phyloP scores from a whole-genome alignment of 1,140 invertebrate species.

The Bombus terrestris region DNA sequence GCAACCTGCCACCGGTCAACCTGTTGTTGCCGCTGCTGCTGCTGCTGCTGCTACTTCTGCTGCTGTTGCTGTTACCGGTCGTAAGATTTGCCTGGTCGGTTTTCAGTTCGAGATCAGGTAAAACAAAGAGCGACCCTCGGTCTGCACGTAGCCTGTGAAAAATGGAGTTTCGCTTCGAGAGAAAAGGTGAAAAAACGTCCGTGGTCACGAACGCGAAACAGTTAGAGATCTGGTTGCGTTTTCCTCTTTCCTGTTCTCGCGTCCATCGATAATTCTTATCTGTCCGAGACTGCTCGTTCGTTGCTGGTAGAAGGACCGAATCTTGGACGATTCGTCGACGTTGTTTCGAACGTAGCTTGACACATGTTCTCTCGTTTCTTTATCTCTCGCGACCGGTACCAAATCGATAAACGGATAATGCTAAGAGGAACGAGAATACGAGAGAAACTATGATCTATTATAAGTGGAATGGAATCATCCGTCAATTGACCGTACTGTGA shows the following conservation, averaged over 20 bases:
- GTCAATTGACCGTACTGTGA: background rate
- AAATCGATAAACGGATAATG: no score
- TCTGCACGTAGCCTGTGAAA: conserved; percentile 43
- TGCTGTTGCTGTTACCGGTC: background rate
- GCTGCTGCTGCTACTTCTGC: background rate
- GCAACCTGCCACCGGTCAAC: conserved; percentile 42
- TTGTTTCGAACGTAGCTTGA: background rate
- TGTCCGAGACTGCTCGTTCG: background rate
- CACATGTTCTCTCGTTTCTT: background rate
- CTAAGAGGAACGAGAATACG: background rate
- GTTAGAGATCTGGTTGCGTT: conserved; percentile 24
- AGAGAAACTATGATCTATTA: background rate
- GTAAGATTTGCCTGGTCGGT: background rate
- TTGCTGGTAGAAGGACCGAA: background rate
- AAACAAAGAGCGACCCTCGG: conserved; percentile 41
- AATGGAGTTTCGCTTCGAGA: conserved; percentile 50
- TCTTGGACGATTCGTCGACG: background rate
- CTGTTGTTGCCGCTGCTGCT: background rate
- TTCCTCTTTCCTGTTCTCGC: background rate
- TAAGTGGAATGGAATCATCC: background rate
- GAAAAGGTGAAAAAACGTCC: background rate
- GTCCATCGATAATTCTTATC: conserved; percentile 16
- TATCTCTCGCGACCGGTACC: background rate
- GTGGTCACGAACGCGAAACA: conserved; percentile 50
- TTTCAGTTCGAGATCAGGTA: conserved; percentile 50